phyloP scores from a whole-genome alignment of 2,797 vertebrate species.

The Nothura maculosa region DNA sequence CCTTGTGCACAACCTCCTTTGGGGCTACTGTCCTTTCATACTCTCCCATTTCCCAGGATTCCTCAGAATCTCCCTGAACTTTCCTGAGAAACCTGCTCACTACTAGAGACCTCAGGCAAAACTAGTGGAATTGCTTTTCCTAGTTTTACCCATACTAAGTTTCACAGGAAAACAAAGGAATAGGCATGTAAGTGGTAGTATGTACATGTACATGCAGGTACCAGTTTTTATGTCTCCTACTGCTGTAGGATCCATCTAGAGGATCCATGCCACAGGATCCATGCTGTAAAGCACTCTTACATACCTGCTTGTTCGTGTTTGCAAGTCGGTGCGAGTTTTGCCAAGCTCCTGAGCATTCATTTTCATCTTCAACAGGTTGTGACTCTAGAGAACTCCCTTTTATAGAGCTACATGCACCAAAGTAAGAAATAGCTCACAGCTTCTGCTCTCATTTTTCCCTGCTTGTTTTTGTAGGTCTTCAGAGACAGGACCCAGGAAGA shows the following conservation, averaged over 20 bases:
- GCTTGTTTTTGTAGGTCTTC: background rate
- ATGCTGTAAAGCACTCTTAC: background rate
- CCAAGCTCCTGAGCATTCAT: background rate
- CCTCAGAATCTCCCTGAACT: background rate
- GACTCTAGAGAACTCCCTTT: background rate
- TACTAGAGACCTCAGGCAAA: background rate
- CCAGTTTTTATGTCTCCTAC: background rate
- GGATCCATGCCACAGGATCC: too few relatives aligned
- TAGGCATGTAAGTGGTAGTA: background rate
- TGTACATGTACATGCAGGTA: background rate
- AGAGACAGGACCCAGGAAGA: background rate
- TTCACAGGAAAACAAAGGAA: background rate
- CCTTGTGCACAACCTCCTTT: background rate
- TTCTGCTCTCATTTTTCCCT: background rate
- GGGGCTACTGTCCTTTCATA: background rate
- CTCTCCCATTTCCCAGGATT: background rate
- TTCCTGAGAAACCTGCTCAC: background rate
- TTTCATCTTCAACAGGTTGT: background rate
- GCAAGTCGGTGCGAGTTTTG: background rate
- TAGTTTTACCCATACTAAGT: background rate
- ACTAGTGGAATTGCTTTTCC: fast-evolving
- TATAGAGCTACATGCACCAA: background rate
- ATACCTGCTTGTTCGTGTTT: background rate
- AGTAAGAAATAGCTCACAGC: background rate
- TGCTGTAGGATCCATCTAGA: background rate